These are phyloP conservation scores for Lycaena phlaeas DNA, from an alignment of 2,888 invertebrate species.

Conservation along the genomic window DNA sequence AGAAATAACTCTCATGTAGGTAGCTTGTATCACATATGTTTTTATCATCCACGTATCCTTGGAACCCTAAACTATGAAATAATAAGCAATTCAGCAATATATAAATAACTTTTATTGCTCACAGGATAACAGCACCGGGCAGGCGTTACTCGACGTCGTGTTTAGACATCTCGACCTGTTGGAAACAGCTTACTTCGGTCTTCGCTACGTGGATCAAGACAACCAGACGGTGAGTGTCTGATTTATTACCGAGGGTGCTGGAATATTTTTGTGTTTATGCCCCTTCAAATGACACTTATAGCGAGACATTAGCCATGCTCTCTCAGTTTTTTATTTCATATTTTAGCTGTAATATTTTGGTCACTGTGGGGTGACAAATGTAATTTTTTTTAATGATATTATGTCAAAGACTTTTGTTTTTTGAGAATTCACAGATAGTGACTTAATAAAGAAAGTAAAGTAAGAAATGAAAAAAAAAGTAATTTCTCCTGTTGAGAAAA, in stretches of 20 bases:
- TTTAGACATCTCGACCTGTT: constrained; percentile 93
- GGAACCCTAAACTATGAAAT: too few species aligned
- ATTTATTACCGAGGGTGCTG: constrained; percentile 14
- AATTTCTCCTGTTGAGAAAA: too few species aligned
- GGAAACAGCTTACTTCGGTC: constrained; percentile 97
- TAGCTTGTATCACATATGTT: too few species aligned
- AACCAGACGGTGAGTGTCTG: constrained; percentile 88
- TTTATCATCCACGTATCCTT: too few species aligned
- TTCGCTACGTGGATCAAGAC: constrained; percentile 92
- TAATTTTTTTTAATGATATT: too few species aligned
- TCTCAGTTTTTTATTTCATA: constrained; percentile 3
- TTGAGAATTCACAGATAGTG: too few species aligned
- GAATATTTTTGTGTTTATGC: constrained; percentile 12
- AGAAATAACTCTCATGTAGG: too few species aligned
- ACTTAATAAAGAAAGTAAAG: too few species aligned
- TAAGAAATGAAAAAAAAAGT: too few species aligned
- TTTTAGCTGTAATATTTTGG: background rate
- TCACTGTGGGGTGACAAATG: constrained; percentile 1
- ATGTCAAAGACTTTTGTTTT: too few species aligned
- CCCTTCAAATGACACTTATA: constrained; percentile 10
- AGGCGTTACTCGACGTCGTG: constrained; percentile 91
- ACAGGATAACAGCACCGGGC: constrained; percentile 92
- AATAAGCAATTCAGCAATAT: too few species aligned
- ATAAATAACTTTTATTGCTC: constrained; percentile 15
- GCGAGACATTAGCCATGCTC: constrained; percentile 7